Conservation (phyloP, 1,140 invertebrate species). For the Acromyrmex echinatior region DNA sequence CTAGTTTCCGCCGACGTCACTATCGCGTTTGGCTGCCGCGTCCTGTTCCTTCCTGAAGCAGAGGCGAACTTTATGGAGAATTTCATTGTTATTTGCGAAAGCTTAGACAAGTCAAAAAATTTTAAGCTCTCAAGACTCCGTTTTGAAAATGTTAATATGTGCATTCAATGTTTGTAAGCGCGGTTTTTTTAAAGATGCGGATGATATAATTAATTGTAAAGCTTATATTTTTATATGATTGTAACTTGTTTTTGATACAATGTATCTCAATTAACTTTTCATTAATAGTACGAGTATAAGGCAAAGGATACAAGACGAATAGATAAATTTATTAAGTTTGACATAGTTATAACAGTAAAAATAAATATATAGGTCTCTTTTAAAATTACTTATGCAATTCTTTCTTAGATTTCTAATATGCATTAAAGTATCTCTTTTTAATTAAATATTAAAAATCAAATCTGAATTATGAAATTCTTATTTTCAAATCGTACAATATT, state of each 20-base stretch:
- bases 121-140: not conserved
- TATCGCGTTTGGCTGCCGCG: constrained; percentile 20
- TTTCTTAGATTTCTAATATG: not conserved
- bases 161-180: not conserved
- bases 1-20: constrained; percentile 65
- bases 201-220: too few relatives aligned
- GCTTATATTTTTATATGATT: not conserved
- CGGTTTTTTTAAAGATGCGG: not conserved
- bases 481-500: not conserved
- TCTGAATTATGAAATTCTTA: not conserved
- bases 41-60: not conserved
- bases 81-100: constrained; percentile 15
- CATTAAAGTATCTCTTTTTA: not conserved
- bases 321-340: not conserved
- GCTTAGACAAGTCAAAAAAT: not conserved
- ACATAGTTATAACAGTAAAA: not conserved
- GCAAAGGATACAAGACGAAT: not conserved
- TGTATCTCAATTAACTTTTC: not conserved
- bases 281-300: not conserved
- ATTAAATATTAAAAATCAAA: not conserved
- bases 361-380: not conserved
- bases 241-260: not conserved
- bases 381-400: not conserved
- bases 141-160: not conserved
- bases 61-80: not conserved